Evolutionary conservation across 2,888 invertebrate genomes (phyloP), one percentile per base, ranked within the genome.

Genomic region (Shargacucullia verbasci): DNA sequence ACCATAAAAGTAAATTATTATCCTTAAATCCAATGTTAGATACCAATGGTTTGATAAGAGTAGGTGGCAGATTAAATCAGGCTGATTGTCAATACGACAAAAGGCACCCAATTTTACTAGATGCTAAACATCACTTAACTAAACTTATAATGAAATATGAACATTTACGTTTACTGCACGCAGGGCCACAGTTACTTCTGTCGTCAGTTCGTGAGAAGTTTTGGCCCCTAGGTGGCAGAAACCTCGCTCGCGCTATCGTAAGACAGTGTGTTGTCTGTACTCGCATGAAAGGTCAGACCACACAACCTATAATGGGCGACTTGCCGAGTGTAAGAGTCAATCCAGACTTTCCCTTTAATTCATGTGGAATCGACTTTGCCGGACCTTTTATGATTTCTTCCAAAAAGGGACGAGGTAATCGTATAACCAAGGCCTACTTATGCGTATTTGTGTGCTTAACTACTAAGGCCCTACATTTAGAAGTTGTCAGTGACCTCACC

Each of bases 201-300:
- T 35, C 59, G 0, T 27, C 37, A 0, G 27, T 66, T 8, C 29
- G 59, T 9, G 57, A 65, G 12, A 50, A 10, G 7, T 70, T 55
- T 40, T 72, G 70, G 69, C 55, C 64, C 4, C 27, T 69, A 15
- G 66, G 68, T 0, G 70, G 73, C 0, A 47, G 70, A 29, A 29
- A 29, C 10, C 7, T 29, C 2, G 29, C 29, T 2, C 29, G 29
- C 10, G 7, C 29, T 29, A 29, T 6, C 7, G 29, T 29, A 1
- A 29, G 10, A 6, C 2, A 1, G 1, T 29, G 29, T 29, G 29
- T 29, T 29, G 29, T 29, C 7, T 29, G 29, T 10, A 29, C 9
- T 29, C 29, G 29, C 1, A 29, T 10, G 29, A 2, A 8, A 29
- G 9, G 29, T 10, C 2, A 29, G 7, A 2, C 29, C 7, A 29